Evolutionary conservation across 2,113 vertebrate genomes (phyloP).

Genomic region (Sprattus sprattus): DNA sequence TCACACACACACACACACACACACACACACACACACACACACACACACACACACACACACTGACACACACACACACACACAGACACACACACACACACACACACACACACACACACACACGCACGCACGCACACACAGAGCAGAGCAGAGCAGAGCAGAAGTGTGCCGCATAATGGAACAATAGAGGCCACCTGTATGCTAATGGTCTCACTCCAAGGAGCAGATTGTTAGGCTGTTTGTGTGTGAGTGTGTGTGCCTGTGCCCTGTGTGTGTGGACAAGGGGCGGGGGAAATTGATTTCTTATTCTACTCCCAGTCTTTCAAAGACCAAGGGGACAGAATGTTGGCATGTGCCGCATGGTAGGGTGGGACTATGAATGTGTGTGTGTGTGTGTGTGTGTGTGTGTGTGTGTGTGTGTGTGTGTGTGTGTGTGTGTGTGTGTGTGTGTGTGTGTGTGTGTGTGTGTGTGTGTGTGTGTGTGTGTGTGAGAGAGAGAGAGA

Average conservation of each 20-base stretch:
- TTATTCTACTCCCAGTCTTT: slow-evolving; percentile 20
- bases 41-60: slow-evolving; percentile 19
- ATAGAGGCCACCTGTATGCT: slow-evolving; percentile 68
- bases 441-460: neutral
- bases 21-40: slow-evolving; percentile 22
- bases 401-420: neutral
- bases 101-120: slow-evolving; percentile 20
- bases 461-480: neutral
- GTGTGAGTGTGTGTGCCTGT: slow-evolving; percentile 35
- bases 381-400: neutral
- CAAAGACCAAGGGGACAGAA: slow-evolving; percentile 25
- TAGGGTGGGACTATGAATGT: neutral
- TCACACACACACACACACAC: neutral
- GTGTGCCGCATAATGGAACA: slow-evolving; percentile 26
- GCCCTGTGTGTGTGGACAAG: slow-evolving; percentile 12
- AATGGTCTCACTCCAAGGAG: slow-evolving; percentile 48
- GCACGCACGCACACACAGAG: slow-evolving; percentile 16
- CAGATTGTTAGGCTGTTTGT: slow-evolving; percentile 38
- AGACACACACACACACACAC: slow-evolving; percentile 26
- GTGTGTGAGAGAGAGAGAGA: neutral
- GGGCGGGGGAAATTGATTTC: slow-evolving; percentile 7
- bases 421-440: neutral
- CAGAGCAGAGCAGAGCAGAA: neutral
- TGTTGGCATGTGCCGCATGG: slow-evolving; percentile 24
- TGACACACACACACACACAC: neutral